These are phyloP conservation scores for Anoplolepis gracilipes DNA, from an alignment of 1,140 invertebrate genomes.

Conservation along the genomic window DNA sequence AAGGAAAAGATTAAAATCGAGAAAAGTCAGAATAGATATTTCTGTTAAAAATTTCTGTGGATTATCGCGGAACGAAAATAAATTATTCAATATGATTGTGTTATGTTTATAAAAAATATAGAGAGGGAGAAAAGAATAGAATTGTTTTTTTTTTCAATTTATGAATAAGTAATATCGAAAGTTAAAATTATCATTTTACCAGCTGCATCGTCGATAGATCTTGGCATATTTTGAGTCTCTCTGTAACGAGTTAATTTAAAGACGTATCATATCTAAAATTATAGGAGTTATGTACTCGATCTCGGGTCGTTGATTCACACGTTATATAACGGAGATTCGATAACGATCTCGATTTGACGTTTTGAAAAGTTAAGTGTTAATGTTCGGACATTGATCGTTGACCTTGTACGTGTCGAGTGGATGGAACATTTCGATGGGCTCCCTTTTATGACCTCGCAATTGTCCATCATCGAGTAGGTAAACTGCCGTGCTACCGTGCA, in stretches of 20 bases:
- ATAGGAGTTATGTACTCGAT: constrained; percentile 20
- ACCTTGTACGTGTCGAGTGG: background rate
- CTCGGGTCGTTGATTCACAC: constrained; percentile 20
- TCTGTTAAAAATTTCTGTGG: background rate
- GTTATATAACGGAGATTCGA: constrained; percentile 40
- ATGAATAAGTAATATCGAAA: background rate
- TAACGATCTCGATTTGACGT: constrained; percentile 36
- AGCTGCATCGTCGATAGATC: background rate
- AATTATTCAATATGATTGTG: background rate
- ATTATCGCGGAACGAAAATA: background rate
- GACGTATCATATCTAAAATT: constrained; percentile 39
- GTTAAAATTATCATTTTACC: background rate
- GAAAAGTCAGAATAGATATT: background rate
- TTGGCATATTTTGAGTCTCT: background rate
- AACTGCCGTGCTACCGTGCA: background rate
- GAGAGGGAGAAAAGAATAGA: background rate
- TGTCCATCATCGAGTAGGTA: background rate
- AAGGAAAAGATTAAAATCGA: background rate
- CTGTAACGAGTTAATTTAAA: constrained; percentile 31
- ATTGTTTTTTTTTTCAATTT: background rate
- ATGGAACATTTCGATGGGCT: constrained; percentile 1
- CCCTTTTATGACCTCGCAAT: background rate
- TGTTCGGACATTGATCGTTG: constrained; percentile 4
- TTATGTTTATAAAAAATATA: background rate
- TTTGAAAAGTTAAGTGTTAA: constrained; percentile 35